Conservation (phyloP, 2,113 vertebrate species). For the Coregonus clupeaformis region DNA sequence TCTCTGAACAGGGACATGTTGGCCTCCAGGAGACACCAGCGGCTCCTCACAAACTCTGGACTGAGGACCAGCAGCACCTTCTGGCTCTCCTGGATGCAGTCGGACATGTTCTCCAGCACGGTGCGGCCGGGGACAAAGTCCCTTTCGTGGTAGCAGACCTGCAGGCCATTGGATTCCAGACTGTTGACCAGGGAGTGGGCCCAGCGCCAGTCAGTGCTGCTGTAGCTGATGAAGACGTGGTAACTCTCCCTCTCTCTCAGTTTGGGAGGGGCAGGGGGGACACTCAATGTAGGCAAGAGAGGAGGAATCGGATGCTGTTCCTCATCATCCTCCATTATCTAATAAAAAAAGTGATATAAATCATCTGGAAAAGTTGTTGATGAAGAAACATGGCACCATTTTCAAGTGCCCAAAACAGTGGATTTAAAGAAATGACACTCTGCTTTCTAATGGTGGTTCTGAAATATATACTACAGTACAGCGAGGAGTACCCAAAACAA, state of each 20-base stretch:
- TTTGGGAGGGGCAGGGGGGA: constrained; percentile 24
- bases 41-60: constrained; percentile 52
- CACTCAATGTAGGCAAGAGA: not conserved
- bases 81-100: constrained; percentile 68
- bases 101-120: constrained; percentile 66
- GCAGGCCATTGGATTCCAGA: constrained; percentile 50
- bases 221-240: constrained; percentile 70
- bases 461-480: no score
- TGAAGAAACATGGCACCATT: no score
- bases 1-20: constrained; percentile 44
- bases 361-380: no score
- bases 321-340: constrained; percentile 19
- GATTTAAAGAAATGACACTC: no score
- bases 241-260: constrained; percentile 31
- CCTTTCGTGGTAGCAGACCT: constrained; percentile 61
- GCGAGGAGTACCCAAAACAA: no score
- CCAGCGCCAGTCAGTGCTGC: constrained; percentile 55
- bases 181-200: constrained; percentile 45
- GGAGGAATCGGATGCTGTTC: not conserved
- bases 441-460: no score
- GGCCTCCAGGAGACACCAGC: no score
- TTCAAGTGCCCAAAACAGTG: no score
- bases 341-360: not conserved
- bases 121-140: constrained; percentile 63
- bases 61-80: constrained; percentile 69